Evolutionary conservation across 2,797 vertebrate genomes (phyloP), one percentile per base, ranked within the genome.

Genomic region (Sus cebifrons): DNA sequence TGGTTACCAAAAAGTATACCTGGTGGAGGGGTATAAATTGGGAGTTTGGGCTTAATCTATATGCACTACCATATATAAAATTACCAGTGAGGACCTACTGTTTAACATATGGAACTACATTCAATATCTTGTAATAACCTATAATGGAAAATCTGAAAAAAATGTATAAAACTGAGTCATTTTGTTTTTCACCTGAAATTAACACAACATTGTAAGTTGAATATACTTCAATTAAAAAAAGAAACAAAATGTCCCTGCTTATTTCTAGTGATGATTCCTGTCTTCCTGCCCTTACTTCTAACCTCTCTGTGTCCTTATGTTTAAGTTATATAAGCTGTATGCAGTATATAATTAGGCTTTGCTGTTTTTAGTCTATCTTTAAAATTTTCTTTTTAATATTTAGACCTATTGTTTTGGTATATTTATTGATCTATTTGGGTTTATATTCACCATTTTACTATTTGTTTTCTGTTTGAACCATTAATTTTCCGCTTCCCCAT

Each of bases 231-330:
- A 49, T 9, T 49, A 49, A 7, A 49, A 49, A 49, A 49, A 49
- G 44, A 49, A 49, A 49, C 44, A 49, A 49, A 49, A 75, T 81
- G 12, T 85, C 15, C 25, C 20, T 52, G 7, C 23, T 86, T 62
- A 44, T 74, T 95, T 90, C n/a, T 7, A 60, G 12, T 32, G 52
- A 65, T 73, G 49, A 3, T 70, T 77, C 6, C 4, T 64, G 11
- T 88, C 60, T 52, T 94, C 23, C 29, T 88, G 74, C 11, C 56
- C 17, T 95, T 81, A 77, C 40, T 36, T 85, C 81, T 82, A 15
- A 73, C 14, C 6, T 52, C 1, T 16, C 5, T 79, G 12, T 83
- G 9, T 78, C 25, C 15, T 95, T 36, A 65, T 64, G 65, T 54
- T 65, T 82, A 87, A 93, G 3, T 5, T 18, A 40, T 5, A 5